These are phyloP conservation scores for Cotesia chilonis DNA, from an alignment of 1,140 invertebrate genomes.

Conservation along the genomic window DNA sequence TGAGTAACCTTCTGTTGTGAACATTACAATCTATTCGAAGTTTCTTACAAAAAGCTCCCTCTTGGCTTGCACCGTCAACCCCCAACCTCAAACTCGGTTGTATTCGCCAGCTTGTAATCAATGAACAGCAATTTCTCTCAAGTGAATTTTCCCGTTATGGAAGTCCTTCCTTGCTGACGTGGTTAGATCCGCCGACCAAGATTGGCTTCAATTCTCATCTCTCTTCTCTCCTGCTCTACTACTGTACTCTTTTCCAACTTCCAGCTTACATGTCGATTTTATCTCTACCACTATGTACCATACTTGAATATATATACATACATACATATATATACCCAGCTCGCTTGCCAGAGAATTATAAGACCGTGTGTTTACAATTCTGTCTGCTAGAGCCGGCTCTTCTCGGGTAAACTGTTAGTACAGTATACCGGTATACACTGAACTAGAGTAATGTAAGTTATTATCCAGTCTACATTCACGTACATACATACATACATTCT, in stretches of 20 bases:
- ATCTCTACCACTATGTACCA: not conserved
- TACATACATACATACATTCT: not conserved
- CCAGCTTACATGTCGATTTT: slow-evolving; percentile 21
- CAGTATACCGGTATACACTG: not conserved
- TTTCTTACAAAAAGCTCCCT: not conserved
- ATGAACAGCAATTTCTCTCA: slow-evolving; percentile 29
- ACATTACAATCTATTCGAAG: slow-evolving; percentile 8
- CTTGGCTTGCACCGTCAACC: not conserved
- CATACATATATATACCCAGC: too few relatives aligned
- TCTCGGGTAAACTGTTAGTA: too few relatives aligned
- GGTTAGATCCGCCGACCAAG: slow-evolving; percentile 16
- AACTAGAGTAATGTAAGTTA: not conserved
- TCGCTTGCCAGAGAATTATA: too few relatives aligned
- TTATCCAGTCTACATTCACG: slow-evolving; percentile 9
- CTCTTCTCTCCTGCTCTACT: too few relatives aligned
- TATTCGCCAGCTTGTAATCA: slow-evolving; percentile 24
- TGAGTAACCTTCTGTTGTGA: slow-evolving; percentile 1
- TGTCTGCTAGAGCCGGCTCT: not conserved
- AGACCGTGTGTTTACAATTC: slow-evolving; percentile 19
- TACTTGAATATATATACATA: not conserved
- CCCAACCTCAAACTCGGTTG: not conserved
- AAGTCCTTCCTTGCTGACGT: slow-evolving; percentile 31
- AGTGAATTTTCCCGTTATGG: slow-evolving; percentile 24
- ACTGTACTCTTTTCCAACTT: not conserved
- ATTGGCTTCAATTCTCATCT: slow-evolving; percentile 20